phyloP scores from a whole-genome alignment of 2,113 vertebrate species.

The Heliornis fulica region DNA sequence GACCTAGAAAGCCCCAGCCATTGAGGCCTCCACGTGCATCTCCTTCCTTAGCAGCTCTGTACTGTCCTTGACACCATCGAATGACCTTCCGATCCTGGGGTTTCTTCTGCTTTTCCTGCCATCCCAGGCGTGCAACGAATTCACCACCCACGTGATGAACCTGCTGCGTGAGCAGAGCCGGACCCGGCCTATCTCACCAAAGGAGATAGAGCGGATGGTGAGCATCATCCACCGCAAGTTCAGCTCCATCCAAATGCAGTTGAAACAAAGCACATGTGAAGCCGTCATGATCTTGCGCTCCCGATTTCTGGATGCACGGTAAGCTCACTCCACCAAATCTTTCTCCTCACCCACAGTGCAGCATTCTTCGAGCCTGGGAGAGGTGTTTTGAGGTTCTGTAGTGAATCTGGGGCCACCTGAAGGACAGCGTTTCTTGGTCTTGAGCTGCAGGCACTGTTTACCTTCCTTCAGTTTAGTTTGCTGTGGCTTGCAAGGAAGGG shows the following conservation, averaged over 20 bases:
- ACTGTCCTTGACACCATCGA: fast-evolving
- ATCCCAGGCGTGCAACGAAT: constrained; percentile 93
- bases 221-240: constrained; percentile 99
- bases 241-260: constrained; percentile 99
- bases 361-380: background rate
- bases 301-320: constrained; percentile 96
- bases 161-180: constrained; percentile 94
- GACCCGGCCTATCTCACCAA: constrained; percentile 95
- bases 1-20: background rate
- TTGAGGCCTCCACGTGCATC: fast-evolving
- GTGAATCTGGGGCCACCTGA: background rate
- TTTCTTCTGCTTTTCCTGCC: constrained; percentile 50
- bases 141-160: constrained; percentile 99
- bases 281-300: constrained; percentile 99
- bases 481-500: background rate
- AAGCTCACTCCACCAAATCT: background rate
- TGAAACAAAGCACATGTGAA: constrained; percentile 98
- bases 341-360: fast-evolving
- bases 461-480: background rate
- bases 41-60: background rate
- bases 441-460: background rate
- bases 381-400: background rate
- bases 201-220: constrained; percentile 99
- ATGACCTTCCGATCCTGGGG: constrained; percentile 23
- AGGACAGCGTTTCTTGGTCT: background rate